These are phyloP conservation scores for Megamerina dolium DNA, from an alignment of 2,888 invertebrate genomes.

Conservation along the genomic window DNA sequence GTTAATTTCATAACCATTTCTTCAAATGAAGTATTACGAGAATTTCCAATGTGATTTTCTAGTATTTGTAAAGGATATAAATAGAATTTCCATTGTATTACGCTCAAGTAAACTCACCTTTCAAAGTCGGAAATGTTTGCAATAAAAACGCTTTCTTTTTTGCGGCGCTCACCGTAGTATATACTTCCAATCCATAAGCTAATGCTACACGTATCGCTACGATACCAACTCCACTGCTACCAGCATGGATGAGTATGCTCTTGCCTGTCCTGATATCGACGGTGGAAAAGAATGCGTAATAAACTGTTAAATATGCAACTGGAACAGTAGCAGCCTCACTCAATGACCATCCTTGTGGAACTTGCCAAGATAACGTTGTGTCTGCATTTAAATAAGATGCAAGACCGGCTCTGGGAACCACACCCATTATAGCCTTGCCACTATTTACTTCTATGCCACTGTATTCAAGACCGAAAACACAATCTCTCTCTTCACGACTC, in stretches of 20 bases:
- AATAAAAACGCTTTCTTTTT: conserved; percentile 61
- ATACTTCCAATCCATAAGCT: conserved; percentile 59
- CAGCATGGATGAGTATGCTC: conserved; percentile 54
- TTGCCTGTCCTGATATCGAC: conserved; percentile 43
- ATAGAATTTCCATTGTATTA: too few species aligned
- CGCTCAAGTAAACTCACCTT: too few species aligned
- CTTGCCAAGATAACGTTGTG: conserved; percentile 53
- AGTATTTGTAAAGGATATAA: conserved; percentile 4
- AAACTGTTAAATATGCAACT: conserved; percentile 68
- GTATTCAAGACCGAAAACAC: conserved; percentile 64
- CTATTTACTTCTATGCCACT: conserved; percentile 55
- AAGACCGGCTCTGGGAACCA: conserved; percentile 52
- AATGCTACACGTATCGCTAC: conserved; percentile 71
- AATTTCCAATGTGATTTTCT: conserved; percentile 72
- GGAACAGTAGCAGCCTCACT: conserved; percentile 74
- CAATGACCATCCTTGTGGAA: conserved; percentile 67
- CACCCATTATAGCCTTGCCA: conserved; percentile 62
- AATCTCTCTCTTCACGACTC: conserved; percentile 59
- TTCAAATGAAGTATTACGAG: conserved; percentile 82
- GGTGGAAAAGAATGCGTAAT: conserved; percentile 51
- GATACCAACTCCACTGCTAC: conserved; percentile 69
- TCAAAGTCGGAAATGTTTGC: conserved; percentile 52
- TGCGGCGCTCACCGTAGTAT: conserved; percentile 65
- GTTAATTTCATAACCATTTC: conserved; percentile 74
- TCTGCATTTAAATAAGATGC: conserved; percentile 48